Percentiles rank a stretch among this genome's conserved stretches.
Evolutionary conservation across 2,113 vertebrate species (phyloP).

Genomic region (Rhinogobius similis): DNA sequence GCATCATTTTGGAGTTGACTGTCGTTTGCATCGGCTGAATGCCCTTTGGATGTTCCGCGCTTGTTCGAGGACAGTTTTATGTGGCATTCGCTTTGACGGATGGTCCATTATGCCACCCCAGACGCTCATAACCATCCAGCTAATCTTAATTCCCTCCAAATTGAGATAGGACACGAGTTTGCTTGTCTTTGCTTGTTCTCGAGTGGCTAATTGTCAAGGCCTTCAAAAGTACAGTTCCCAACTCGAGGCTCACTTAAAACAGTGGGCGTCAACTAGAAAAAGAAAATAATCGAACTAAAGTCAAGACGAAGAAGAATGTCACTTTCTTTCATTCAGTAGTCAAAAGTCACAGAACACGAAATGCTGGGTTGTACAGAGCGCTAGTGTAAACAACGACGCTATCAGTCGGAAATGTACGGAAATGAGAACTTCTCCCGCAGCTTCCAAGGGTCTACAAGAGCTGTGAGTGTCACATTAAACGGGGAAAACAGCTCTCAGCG

Average conservation of each 20-base stretch:
- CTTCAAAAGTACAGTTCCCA: background rate
- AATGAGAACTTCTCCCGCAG: constrained; percentile 21
- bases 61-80: constrained; percentile 14
- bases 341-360: constrained; percentile 42
- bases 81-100: background rate
- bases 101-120: constrained; percentile 13
- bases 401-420: constrained; percentile 27
- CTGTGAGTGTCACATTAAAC: constrained; percentile 24
- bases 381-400: constrained; percentile 49
- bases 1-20: background rate
- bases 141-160: constrained; percentile 18
- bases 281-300: background rate
- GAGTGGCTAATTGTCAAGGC: constrained; percentile 8
- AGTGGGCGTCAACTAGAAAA: constrained; percentile 30
- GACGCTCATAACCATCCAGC: constrained; percentile 13
- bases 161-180: constrained; percentile 5
- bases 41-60: constrained; percentile 8
- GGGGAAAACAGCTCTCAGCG: constrained; percentile 9
- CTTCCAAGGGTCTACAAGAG: background rate
- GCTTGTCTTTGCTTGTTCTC: constrained; percentile 13
- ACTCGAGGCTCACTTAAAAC: constrained; percentile 51
- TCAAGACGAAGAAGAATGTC: background rate
- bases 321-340: constrained; percentile 26
- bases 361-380: constrained; percentile 48
- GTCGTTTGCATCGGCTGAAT: constrained; percentile 5